These are phyloP conservation scores for Rhodophaea formosa DNA, from an alignment of 2,888 invertebrate species.

Conservation along the genomic window DNA sequence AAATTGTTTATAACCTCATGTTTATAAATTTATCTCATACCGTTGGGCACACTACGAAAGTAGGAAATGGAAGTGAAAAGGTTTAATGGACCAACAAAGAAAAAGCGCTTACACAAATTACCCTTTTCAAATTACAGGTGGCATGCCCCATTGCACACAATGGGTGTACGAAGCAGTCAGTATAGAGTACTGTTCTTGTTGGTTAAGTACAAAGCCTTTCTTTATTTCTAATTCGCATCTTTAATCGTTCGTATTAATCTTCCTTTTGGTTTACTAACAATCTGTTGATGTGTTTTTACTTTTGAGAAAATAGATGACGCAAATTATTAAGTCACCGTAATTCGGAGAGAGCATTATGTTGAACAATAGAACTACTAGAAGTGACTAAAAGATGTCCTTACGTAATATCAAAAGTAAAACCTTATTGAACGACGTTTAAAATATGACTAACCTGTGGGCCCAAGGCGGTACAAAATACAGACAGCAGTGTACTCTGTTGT, in stretches of 20 bases:
- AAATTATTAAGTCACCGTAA: too few species aligned
- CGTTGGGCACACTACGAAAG: too few species aligned
- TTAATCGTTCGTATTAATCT: background rate
- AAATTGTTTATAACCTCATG: too few species aligned
- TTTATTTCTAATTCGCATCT: background rate
- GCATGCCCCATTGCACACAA: constrained; percentile 44
- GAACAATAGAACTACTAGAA: too few species aligned
- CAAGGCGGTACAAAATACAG: constrained; percentile 97
- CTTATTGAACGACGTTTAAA: background rate
- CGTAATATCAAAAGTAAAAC: background rate
- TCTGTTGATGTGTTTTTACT: too few species aligned
- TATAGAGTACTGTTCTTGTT: background rate
- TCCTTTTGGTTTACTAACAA: too few species aligned
- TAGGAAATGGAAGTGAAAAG: constrained; percentile 27
- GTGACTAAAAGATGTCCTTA: too few species aligned
- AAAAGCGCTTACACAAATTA: constrained; percentile 23
- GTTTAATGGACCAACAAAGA: constrained; percentile 34
- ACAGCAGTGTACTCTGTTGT: constrained; percentile 97
- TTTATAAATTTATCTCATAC: too few species aligned
- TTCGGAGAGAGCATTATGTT: too few species aligned
- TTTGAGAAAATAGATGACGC: too few species aligned
- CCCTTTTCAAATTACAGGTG: constrained; percentile 30
- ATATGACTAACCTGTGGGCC: constrained; percentile 89
- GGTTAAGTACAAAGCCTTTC: background rate
- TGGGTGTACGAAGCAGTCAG: constrained; percentile 21